Percentiles rank a stretch among this genome's conserved stretches.
Evolutionary conservation across 2,113 vertebrate genomes (phyloP).

Genomic region (Festucalex cinctus): DNA sequence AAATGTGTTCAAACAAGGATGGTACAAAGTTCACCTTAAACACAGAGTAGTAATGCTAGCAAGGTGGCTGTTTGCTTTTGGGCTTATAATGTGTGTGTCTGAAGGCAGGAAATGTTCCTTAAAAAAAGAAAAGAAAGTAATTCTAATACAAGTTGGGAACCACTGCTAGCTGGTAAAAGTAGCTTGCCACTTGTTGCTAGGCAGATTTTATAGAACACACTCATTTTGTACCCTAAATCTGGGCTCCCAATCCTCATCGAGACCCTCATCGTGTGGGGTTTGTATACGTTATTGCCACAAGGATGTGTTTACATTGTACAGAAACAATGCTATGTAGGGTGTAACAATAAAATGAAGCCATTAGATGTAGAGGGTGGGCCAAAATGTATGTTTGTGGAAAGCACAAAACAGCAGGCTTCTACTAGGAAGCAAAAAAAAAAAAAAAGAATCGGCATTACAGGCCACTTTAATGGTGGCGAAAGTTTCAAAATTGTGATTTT

Average conservation of each 20-base stretch:
- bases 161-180: too few species aligned
- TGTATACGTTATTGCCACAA: neutral
- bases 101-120: too few species aligned
- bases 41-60: neutral
- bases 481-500: neutral
- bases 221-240: too few species aligned
- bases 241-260: neutral
- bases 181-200: too few species aligned
- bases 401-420: neutral
- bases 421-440: too few species aligned
- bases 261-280: neutral
- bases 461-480: neutral
- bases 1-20: neutral
- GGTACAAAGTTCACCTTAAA: conserved; percentile 19
- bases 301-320: neutral
- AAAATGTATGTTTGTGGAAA: neutral
- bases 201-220: too few species aligned
- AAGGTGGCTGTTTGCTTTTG: conserved; percentile 10
- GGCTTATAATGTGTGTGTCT: neutral
- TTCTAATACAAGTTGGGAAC: neutral
- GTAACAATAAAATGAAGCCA: neutral
- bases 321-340: neutral
- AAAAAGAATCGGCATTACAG: too few species aligned
- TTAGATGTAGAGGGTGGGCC: neutral
- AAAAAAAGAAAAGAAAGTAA: too few species aligned